phyloP scores from a whole-genome alignment of 2,113 vertebrate genomes.

The Tympanuchus pallidicinctus region DNA sequence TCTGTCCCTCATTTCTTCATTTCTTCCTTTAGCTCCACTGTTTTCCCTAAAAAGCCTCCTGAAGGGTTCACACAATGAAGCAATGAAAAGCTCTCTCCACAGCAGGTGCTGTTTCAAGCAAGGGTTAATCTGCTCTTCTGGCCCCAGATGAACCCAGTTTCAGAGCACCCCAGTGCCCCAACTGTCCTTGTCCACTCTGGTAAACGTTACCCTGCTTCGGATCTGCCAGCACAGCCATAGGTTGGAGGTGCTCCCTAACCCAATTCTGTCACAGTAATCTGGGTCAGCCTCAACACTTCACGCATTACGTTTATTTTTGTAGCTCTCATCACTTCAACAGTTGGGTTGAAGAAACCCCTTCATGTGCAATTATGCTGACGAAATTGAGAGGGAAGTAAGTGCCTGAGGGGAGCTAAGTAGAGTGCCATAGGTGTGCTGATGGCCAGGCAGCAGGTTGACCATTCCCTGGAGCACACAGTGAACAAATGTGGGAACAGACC shows the following conservation, averaged over 20 bases:
- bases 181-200: slow-evolving; percentile 26
- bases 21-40: not conserved
- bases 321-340: slow-evolving; percentile 51
- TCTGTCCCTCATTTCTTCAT: not conserved
- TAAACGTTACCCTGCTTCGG: not conserved
- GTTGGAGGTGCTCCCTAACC: slow-evolving; percentile 70
- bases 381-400: slow-evolving; percentile 25
- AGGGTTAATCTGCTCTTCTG: slow-evolving; percentile 22
- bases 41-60: not conserved
- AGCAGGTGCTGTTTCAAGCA: slow-evolving; percentile 22
- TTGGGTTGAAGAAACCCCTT: slow-evolving; percentile 45
- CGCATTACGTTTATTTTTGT: slow-evolving; percentile 57
- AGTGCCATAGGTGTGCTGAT: not conserved
- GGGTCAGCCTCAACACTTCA: slow-evolving; percentile 60
- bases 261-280: slow-evolving; percentile 69
- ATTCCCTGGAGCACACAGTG: not conserved
- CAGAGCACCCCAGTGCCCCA: not conserved
- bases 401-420: accelerated
- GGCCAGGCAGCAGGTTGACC: not conserved
- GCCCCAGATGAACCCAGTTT: slow-evolving; percentile 12
- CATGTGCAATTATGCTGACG: slow-evolving; percentile 54
- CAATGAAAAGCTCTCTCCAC: not conserved
- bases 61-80: not conserved
- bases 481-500: not conserved
- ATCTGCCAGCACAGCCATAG: slow-evolving; percentile 24